Evolutionary conservation across 2,888 invertebrate genomes (phyloP).

Genomic region (Nesidiocoris tenuis): DNA sequence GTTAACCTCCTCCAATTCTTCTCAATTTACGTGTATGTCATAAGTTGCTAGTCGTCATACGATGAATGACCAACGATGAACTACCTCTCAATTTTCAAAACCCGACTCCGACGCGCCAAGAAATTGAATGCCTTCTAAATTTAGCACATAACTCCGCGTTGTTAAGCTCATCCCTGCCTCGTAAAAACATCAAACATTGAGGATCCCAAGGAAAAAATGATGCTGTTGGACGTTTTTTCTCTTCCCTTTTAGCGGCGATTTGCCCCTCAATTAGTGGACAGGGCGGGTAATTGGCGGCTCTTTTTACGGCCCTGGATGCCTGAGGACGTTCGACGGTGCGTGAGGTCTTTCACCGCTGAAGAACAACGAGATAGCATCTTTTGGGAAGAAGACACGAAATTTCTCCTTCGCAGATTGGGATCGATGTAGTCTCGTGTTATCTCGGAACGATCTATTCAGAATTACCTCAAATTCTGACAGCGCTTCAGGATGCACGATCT

Average conservation of each 20-base stretch:
- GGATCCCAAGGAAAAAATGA: neutral
- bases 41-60: no score
- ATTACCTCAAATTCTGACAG: neutral
- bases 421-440: neutral
- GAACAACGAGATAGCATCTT: neutral
- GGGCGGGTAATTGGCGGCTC: constrained; percentile 16
- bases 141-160: no score
- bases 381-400: neutral
- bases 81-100: no score
- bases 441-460: neutral
- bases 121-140: no score
- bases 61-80: no score
- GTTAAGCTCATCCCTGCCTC: neutral
- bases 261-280: constrained; percentile 25
- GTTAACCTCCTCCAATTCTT: no score
- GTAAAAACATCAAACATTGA: neutral
- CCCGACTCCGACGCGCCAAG: no score
- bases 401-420: neutral
- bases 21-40: no score
- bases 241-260: constrained; percentile 12
- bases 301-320: constrained; percentile 20
- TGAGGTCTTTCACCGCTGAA: neutral
- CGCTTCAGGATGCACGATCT: neutral
- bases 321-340: neutral
- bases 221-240: neutral